Percentiles rank a stretch among this genome's conserved stretches.
phyloP scores from a whole-genome alignment of 2,888 invertebrate species.

The Rutpela maculata region DNA sequence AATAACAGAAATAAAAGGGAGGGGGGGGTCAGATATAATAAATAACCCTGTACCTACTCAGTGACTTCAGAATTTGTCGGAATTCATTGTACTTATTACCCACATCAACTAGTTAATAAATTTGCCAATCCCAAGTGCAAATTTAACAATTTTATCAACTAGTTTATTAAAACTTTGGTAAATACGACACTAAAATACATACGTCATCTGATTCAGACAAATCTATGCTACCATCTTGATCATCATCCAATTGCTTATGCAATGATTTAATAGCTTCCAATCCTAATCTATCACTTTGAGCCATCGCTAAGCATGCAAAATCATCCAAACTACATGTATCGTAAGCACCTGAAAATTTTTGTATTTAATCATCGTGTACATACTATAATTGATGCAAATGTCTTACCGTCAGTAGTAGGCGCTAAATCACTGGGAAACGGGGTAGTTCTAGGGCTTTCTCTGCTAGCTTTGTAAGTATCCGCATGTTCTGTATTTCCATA shows the following conservation, averaged over 20 bases:
- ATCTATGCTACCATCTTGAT: slow-evolving; percentile 98
- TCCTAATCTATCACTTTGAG: slow-evolving; percentile 87
- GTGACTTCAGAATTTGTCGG: too few relatives aligned
- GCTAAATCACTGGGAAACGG: slow-evolving; percentile 72
- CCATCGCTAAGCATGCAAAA: slow-evolving; percentile 82
- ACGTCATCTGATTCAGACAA: slow-evolving; percentile 98
- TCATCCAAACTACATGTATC: slow-evolving; percentile 81
- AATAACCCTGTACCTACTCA: too few relatives aligned
- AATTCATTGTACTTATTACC: too few relatives aligned
- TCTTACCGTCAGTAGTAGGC: slow-evolving; percentile 31
- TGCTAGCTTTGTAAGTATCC: slow-evolving; percentile 34
- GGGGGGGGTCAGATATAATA: too few relatives aligned
- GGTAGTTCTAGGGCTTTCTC: slow-evolving; percentile 67
- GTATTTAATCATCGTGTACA: background rate
- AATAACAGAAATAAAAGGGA: too few relatives aligned
- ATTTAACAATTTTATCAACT: too few relatives aligned
- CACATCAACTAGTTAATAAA: too few relatives aligned
- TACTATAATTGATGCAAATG: background rate
- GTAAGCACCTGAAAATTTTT: slow-evolving; percentile 58
- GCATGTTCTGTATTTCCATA: slow-evolving; percentile 31
- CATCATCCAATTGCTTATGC: slow-evolving; percentile 97
- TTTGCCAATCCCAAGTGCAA: too few relatives aligned
- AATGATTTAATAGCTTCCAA: slow-evolving; percentile 95
- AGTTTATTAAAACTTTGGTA: background rate
- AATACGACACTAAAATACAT: slow-evolving; percentile 70